Base-by-base conservation (phyloP, 2,113 vertebrate genomes). In the Boleophthalmus pectinirostris region DNA sequence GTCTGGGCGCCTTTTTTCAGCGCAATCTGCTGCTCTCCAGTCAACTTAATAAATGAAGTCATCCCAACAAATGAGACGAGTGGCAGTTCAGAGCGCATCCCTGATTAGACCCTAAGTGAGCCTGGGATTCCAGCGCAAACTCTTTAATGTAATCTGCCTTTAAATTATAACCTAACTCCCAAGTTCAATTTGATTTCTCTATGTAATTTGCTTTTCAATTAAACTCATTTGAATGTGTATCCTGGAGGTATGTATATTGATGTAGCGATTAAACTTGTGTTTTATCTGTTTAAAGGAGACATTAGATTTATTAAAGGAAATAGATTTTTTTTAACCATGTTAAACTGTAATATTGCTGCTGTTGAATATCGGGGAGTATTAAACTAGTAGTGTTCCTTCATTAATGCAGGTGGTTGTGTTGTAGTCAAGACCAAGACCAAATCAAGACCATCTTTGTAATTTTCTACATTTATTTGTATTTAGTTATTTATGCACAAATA, bases 1-100 rank as follows among this genome's bases (percentile, higher is more conserved):
- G 20, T 64, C 33, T n/a, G 20, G 0, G 9, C 10, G 8, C 38
- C n/a, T 63, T 64, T 18, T 38, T 33, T 35, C 18, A 18, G 61
- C 20, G 61, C 33, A 64, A 64, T 38, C 33, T 9, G 7, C 20
- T 64, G 61, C 29, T 38, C 74, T 74, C 3, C 54, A 71, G 33
- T 47, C 65, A 74, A 69, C 21, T 38, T 82, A 83, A 75, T 79
- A 66, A 83, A 88, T 82, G 20, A 79, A 82, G 38, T 57, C 71
- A 84, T 83, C 73, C 73, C 13, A 77, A 77, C 61, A 84, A 84
- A 85, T 85, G 78, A 82, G 79, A 85, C 66, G 73, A 82, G 68
- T 83, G 80, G 80, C 80, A 74, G 76, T 77, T 77, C 57, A 24
- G 66, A 88, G 83, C 76, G 84, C 72, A 88, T 89, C 73, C 74